These are phyloP conservation scores for Lichenostomus cassidix DNA, from an alignment of 2,113 vertebrate species.

Conservation along the genomic window DNA sequence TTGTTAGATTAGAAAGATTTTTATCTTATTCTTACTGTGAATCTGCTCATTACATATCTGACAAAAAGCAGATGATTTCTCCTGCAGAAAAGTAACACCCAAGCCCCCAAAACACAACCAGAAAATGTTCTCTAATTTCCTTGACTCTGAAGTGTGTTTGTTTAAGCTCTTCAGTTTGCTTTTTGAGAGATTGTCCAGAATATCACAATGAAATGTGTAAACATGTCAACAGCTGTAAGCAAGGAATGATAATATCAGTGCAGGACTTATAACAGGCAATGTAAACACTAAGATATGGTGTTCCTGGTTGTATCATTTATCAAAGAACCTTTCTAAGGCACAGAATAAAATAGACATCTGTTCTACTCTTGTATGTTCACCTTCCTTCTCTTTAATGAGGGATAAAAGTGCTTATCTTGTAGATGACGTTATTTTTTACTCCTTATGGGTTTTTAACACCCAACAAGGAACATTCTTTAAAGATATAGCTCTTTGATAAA, in stretches of 20 bases:
- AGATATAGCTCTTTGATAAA: not conserved
- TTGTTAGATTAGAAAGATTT: constrained; percentile 36
- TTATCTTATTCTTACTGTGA: constrained; percentile 1
- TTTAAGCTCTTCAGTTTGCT: not conserved
- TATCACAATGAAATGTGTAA: not conserved
- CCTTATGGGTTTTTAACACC: not conserved
- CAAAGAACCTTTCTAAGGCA: not conserved
- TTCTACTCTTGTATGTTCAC: not conserved
- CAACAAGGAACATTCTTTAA: not conserved
- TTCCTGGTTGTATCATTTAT: not conserved
- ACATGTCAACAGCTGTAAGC: not conserved
- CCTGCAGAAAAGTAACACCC: not conserved
- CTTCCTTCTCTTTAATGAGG: not conserved
- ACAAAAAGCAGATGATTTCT: not conserved
- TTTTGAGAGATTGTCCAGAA: not conserved
- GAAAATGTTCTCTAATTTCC: not conserved
- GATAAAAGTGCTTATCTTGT: not conserved
- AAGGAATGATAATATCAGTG: not conserved
- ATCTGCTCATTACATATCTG: not conserved
- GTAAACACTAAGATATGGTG: not conserved
- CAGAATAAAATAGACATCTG: not conserved
- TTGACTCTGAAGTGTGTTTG: not conserved
- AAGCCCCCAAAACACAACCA: not conserved
- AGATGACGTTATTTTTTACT: not conserved
- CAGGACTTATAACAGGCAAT: not conserved